phyloP scores from a whole-genome alignment of 2,888 invertebrate species.

The Nomada ferruginata region DNA sequence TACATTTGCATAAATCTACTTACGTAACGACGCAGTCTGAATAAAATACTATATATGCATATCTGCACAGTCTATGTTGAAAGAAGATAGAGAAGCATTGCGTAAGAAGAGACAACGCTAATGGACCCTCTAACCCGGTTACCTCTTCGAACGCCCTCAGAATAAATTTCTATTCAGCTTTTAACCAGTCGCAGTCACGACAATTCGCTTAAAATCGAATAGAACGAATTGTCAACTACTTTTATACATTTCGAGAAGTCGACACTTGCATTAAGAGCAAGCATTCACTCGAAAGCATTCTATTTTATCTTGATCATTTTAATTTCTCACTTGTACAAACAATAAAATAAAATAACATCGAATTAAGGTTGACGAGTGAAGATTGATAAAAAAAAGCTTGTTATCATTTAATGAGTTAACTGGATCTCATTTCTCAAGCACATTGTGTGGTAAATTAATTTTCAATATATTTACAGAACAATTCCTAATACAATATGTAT shows the following conservation, averaged over 20 bases:
- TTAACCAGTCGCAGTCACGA: not conserved
- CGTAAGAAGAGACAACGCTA: slow-evolving; percentile 18
- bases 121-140: slow-evolving; percentile 54
- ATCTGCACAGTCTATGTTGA: slow-evolving; percentile 7
- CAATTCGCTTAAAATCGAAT: slow-evolving; percentile 32
- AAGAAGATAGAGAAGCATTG: slow-evolving; percentile 3
- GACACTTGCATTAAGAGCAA: slow-evolving; percentile 15
- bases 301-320: no score
- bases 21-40: slow-evolving; percentile 28
- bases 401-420: no score
- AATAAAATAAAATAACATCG: no score
- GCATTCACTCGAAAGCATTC: not conserved
- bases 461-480: no score
- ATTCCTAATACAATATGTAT: no score
- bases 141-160: slow-evolving; percentile 53
- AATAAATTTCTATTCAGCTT: slow-evolving; percentile 72
- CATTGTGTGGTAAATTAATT: no score
- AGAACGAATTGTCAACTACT: not conserved
- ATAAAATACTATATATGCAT: slow-evolving; percentile 29
- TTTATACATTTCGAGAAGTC: slow-evolving; percentile 1
- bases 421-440: no score
- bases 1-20: not conserved
- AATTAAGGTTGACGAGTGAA: no score
- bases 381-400: no score
- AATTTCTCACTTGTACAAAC: no score